Conservation (phyloP, 2,113 vertebrate species). For the Corapipo altera region DNA sequence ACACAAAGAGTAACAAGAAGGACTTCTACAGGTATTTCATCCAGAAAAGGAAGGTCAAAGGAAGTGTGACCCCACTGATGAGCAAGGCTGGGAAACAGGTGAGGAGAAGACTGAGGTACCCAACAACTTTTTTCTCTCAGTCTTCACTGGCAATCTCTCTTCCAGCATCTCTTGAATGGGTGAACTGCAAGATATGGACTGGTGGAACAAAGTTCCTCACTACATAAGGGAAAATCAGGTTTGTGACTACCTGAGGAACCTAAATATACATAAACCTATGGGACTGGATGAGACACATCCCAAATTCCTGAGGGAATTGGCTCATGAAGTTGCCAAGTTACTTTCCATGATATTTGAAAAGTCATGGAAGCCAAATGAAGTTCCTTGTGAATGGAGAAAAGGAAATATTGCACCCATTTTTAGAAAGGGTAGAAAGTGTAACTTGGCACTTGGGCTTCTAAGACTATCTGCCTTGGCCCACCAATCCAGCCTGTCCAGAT, state of each 20-base stretch:
- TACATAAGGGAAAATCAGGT: background rate
- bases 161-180: background rate
- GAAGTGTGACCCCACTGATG: background rate
- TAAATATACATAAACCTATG: background rate
- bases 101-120: background rate
- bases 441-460: background rate
- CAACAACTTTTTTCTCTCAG: background rate
- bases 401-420: background rate
- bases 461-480: fast-evolving
- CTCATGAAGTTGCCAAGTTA: background rate
- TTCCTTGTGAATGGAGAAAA: background rate
- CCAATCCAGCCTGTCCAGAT: background rate
- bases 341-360: background rate
- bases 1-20: background rate
- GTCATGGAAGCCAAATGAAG: background rate
- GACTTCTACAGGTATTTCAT: background rate
- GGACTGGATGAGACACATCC: background rate
- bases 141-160: background rate
- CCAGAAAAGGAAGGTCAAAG: background rate
- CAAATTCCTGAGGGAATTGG: background rate
- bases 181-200: background rate
- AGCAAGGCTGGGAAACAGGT: background rate
- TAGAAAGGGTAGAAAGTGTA: background rate
- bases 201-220: too few relatives aligned
- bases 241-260: background rate